phyloP scores from a whole-genome alignment of 2,888 invertebrate genomes.

The Mechanitis mazaeus region DNA sequence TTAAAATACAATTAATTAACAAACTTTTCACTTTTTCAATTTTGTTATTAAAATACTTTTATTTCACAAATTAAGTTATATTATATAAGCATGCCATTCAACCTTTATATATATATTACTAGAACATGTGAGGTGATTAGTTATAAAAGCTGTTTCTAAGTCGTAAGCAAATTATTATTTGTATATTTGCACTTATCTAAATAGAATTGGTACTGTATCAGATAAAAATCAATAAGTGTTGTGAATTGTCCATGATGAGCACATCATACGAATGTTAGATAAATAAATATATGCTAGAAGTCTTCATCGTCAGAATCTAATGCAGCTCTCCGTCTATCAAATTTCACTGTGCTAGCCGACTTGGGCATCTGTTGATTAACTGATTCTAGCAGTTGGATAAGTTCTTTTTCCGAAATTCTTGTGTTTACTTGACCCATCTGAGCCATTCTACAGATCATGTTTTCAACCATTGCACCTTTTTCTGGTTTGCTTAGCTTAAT shows the following conservation, averaged over 20 bases:
- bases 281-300: conserved; percentile 26
- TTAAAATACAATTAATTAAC: too few relatives aligned
- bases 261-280: conserved; percentile 1
- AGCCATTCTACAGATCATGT: conserved; percentile 95
- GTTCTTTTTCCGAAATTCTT: conserved; percentile 89
- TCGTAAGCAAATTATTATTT: too few relatives aligned
- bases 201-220: too few relatives aligned
- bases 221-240: neutral
- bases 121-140: too few relatives aligned
- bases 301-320: conserved; percentile 90
- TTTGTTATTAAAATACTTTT: too few relatives aligned
- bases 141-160: too few relatives aligned
- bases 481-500: conserved; percentile 96
- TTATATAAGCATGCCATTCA: too few relatives aligned
- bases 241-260: neutral
- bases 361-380: conserved; percentile 90
- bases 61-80: too few relatives aligned
- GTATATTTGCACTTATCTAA: too few relatives aligned
- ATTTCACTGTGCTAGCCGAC: conserved; percentile 88
- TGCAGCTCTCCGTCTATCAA: conserved; percentile 91
- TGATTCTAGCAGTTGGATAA: conserved; percentile 89
- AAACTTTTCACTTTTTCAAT: too few relatives aligned
- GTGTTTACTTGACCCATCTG: conserved; percentile 91
- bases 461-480: conserved; percentile 95
- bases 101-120: too few relatives aligned